These are phyloP conservation scores for Gryllus bimaculatus DNA, from an alignment of 1,140 invertebrate genomes.

Conservation along the genomic window DNA sequence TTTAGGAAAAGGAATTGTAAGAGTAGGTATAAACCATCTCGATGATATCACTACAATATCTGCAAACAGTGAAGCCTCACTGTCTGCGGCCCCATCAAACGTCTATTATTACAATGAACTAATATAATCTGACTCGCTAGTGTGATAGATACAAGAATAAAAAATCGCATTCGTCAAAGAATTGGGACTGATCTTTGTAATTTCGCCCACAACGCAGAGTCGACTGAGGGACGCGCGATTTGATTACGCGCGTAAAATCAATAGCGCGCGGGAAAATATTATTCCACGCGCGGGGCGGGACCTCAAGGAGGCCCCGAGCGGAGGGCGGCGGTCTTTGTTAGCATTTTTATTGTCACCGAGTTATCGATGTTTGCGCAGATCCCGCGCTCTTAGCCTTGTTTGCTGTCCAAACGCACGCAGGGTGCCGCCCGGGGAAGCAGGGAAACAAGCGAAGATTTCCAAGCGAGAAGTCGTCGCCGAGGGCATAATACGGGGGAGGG, in stretches of 20 bases:
- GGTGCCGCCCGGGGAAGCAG: too few relatives aligned
- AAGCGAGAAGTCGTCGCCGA: neutral
- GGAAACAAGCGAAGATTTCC: neutral
- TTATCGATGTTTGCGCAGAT: neutral
- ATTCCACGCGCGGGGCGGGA: neutral
- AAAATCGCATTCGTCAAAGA: too few relatives aligned
- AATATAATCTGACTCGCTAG: too few relatives aligned
- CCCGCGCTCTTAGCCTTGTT: neutral
- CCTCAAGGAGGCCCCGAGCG: neutral
- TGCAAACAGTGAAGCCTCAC: too few relatives aligned
- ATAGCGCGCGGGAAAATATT: neutral
- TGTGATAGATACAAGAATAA: too few relatives aligned
- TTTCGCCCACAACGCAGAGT: too few relatives aligned
- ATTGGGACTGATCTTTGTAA: too few relatives aligned
- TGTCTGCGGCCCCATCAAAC: too few relatives aligned
- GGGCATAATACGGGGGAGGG: neutral
- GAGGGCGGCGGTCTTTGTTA: neutral
- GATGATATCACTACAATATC: too few relatives aligned
- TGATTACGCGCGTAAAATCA: neutral
- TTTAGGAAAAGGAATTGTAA: too few relatives aligned
- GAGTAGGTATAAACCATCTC: too few relatives aligned
- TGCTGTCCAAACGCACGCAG: neutral
- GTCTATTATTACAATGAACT: too few relatives aligned
- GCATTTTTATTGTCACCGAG: neutral
- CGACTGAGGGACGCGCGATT: neutral